Evolutionary conservation across 2,113 vertebrate species (phyloP).

Genomic region (Melanotaenia duboulayi): DNA sequence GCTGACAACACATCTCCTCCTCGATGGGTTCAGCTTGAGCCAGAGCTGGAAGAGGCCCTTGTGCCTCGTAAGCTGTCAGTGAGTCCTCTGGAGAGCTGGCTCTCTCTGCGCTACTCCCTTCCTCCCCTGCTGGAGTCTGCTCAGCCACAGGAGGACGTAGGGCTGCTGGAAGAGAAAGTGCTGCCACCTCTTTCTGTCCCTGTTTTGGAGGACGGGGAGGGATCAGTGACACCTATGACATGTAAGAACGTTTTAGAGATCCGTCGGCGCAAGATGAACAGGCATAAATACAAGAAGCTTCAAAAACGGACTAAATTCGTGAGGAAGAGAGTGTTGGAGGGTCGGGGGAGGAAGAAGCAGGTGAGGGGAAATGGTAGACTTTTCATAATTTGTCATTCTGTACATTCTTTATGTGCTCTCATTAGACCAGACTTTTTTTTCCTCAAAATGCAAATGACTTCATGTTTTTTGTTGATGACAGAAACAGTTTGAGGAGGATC

Average conservation of each 20-base stretch:
- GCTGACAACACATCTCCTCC: slow-evolving; percentile 75
- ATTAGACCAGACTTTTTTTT: too few species aligned
- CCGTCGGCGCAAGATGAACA: slow-evolving; percentile 92
- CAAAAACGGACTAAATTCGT: slow-evolving; percentile 88
- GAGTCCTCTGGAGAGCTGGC: slow-evolving; percentile 93
- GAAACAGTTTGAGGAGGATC: slow-evolving; percentile 88
- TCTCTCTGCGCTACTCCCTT: slow-evolving; percentile 85
- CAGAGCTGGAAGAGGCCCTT: slow-evolving; percentile 89
- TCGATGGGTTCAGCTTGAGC: slow-evolving; percentile 79
- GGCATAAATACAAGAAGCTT: slow-evolving; percentile 93
- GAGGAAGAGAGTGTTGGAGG: slow-evolving; percentile 81
- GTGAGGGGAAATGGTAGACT: slow-evolving; percentile 43
- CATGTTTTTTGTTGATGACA: slow-evolving; percentile 56
- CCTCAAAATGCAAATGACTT: too few species aligned
- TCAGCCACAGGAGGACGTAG: slow-evolving; percentile 56
- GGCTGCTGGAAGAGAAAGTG: slow-evolving; percentile 66
- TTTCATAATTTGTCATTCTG: background rate
- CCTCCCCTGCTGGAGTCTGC: slow-evolving; percentile 77
- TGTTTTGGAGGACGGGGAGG: slow-evolving; percentile 61
- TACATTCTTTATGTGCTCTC: background rate
- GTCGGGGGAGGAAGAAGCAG: slow-evolving; percentile 85
- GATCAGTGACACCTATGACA: slow-evolving; percentile 41
- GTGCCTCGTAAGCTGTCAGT: slow-evolving; percentile 92
- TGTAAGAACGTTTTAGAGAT: slow-evolving; percentile 93
- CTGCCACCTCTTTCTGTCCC: slow-evolving; percentile 63